Evolutionary conservation across 2,113 vertebrate species (phyloP).

Genomic region (Pedionomus torquatus): DNA sequence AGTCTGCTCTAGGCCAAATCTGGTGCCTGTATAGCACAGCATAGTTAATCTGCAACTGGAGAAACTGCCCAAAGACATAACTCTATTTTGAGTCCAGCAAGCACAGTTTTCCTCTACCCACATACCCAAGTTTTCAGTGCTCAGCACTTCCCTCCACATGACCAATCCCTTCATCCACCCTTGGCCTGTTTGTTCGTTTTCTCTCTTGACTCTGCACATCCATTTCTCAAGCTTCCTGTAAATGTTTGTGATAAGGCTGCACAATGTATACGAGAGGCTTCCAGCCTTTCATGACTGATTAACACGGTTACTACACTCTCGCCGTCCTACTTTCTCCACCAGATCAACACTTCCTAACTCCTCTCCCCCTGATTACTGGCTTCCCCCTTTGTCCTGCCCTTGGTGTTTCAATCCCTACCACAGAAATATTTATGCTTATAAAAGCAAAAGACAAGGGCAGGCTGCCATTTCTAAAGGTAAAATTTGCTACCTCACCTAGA

Average conservation of each 20-base stretch:
- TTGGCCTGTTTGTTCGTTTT: not conserved
- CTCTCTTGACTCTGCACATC: not conserved
- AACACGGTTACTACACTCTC: not conserved
- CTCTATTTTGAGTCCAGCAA: not conserved
- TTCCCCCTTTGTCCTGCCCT: not conserved
- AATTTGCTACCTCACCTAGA: not conserved
- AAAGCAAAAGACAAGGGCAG: not conserved
- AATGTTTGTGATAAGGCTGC: not conserved
- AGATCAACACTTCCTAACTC: not conserved
- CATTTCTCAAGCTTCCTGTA: not conserved
- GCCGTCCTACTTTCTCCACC: not conserved
- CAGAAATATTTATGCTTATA: not conserved
- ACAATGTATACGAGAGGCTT: fast-evolving
- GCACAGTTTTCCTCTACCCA: not conserved
- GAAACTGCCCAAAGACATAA: not conserved
- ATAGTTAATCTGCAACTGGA: conserved; percentile 18
- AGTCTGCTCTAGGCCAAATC: conserved; percentile 32
- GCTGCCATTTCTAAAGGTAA: not conserved
- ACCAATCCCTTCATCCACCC: not conserved
- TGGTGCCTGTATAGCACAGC: not conserved
- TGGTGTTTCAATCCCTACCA: not conserved
- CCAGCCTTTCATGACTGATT: not conserved
- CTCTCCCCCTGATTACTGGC: not conserved
- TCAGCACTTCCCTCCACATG: not conserved
- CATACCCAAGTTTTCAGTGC: not conserved